A percentile compares a stretch with the other conserved stretches of the same genome.
Conservation (phyloP, 53 echinoderm and acorn worm genomes). For the Astropecten irregularis region DNA sequence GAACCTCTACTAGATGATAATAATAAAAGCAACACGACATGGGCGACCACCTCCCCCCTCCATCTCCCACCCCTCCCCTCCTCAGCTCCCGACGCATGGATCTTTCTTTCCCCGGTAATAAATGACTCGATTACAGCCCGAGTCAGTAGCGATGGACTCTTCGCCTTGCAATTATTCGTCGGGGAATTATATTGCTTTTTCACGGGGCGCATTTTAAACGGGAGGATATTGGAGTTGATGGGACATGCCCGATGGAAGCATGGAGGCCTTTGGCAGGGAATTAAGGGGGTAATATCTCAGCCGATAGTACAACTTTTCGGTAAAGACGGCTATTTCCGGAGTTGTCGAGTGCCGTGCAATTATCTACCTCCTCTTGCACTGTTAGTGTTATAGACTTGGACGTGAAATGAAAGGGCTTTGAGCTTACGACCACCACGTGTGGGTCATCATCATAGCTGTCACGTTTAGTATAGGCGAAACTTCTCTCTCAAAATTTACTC, state of each 20-base stretch:
- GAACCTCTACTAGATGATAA: no score
- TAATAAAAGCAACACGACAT: no score
- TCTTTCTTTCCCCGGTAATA: neutral
- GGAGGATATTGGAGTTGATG: conserved; percentile 52
- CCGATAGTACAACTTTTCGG: neutral
- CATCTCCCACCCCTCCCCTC: no score
- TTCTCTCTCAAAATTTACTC: no score
- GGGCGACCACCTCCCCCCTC: neutral
- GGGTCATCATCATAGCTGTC: no score
- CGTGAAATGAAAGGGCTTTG: no score
- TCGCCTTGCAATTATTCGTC: conserved; percentile 19
- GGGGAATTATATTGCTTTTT: conserved; percentile 41
- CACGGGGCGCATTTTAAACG: conserved; percentile 2
- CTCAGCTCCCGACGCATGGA: neutral
- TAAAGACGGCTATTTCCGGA: conserved; percentile 25
- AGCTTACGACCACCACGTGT: no score
- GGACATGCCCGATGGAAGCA: conserved; percentile 22
- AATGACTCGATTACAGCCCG: conserved; percentile 38
- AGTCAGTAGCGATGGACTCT: neutral
- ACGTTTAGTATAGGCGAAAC: no score
- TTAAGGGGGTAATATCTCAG: neutral
- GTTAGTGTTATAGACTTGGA: no score
- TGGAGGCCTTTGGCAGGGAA: no score
- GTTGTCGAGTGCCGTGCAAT: no score
- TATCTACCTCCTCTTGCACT: no score